Conservation (phyloP, 2,797 vertebrate species). For the Acipenser transmontanus region DNA sequence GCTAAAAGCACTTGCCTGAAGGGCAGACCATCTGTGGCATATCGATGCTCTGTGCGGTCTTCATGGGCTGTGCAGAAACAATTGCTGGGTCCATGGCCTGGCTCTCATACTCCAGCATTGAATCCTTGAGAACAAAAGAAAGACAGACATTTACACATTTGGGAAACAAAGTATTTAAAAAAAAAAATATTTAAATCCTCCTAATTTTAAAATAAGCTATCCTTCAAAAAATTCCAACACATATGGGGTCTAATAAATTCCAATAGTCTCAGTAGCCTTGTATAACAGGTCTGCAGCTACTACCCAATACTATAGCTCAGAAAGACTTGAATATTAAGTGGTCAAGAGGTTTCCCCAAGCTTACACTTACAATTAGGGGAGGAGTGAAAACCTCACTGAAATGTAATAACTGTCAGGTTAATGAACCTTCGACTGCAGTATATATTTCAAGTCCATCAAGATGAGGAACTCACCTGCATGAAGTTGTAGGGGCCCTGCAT, state of each 20-base stretch:
- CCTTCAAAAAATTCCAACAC: too few species aligned
- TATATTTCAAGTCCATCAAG: not conserved
- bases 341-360: too few species aligned
- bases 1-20: constrained; percentile 58
- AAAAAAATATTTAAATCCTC: not conserved
- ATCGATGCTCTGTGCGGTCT: constrained; percentile 76
- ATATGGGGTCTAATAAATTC: too few species aligned
- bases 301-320: too few species aligned
- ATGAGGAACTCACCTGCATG: constrained; percentile 79
- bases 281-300: too few species aligned
- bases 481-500: constrained; percentile 98
- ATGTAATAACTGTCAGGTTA: not conserved
- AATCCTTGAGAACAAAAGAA: constrained; percentile 64
- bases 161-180: too few species aligned
- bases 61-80: constrained; percentile 95
- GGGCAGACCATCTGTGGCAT: constrained; percentile 86
- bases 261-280: too few species aligned
- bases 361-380: not conserved
- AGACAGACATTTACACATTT: not conserved
- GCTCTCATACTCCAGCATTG: constrained; percentile 95
- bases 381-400: not conserved
- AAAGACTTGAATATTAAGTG: too few species aligned
- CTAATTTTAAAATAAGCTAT: not conserved
- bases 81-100: constrained; percentile 93
- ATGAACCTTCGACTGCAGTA: not conserved